A percentile compares a stretch with the other conserved stretches of the same genome.
phyloP scores from a whole-genome alignment of 1,140 invertebrate genomes.

The Aphelinus certus region DNA sequence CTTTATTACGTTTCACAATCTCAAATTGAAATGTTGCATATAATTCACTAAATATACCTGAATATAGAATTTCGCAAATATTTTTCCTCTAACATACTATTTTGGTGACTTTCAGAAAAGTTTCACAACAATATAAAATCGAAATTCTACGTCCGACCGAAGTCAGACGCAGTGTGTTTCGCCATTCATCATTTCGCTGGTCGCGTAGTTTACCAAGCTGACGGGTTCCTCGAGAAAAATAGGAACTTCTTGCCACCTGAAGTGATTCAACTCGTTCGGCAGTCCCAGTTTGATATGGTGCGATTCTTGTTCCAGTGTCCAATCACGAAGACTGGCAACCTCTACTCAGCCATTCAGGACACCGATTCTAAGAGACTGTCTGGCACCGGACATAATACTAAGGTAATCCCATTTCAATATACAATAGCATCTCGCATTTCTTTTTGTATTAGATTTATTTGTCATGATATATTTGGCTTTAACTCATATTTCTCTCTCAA shows the following conservation, averaged over 20 bases:
- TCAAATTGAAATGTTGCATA: too few species aligned
- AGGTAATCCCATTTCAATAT: slow-evolving; percentile 46
- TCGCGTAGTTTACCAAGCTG: slow-evolving; percentile 80
- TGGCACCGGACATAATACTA: slow-evolving; percentile 56
- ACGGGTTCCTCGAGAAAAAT: slow-evolving; percentile 85
- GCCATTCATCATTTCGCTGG: slow-evolving; percentile 81
- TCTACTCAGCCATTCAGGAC: slow-evolving; percentile 72
- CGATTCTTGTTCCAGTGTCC: slow-evolving; percentile 83
- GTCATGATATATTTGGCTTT: too few species aligned
- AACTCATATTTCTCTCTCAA: slow-evolving; percentile 37
- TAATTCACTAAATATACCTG: too few species aligned
- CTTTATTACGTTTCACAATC: too few species aligned
- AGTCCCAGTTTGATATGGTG: slow-evolving; percentile 77
- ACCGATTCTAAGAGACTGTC: slow-evolving; percentile 62
- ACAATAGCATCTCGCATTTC: slow-evolving; percentile 7
- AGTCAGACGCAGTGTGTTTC: slow-evolving; percentile 79
- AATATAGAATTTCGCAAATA: too few species aligned
- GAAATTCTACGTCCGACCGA: slow-evolving; percentile 80
- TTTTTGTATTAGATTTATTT: background rate
- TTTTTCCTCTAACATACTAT: too few species aligned
- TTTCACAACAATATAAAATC: slow-evolving; percentile 84
- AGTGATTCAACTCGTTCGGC: slow-evolving; percentile 80
- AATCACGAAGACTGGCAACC: slow-evolving; percentile 82
- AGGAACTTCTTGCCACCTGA: slow-evolving; percentile 84
- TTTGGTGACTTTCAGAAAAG: slow-evolving; percentile 73